Conservation (phyloP, 2,797 vertebrate genomes). For the Hephaestus fuliginosus region DNA sequence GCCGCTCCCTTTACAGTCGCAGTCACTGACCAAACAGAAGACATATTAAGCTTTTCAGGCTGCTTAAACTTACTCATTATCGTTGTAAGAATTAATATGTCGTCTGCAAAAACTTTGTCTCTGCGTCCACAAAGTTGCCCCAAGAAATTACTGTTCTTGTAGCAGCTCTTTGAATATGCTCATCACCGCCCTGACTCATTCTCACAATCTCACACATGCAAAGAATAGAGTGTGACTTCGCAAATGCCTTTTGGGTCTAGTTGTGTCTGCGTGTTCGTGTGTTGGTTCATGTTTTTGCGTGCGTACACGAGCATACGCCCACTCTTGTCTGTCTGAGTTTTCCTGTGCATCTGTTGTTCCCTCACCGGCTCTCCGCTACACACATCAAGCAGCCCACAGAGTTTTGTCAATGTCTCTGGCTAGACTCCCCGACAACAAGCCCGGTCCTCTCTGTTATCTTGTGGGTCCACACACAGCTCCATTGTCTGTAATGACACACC, state of each 20-base stretch:
- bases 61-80: constrained; percentile 15
- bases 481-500: constrained; percentile 60
- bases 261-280: constrained; percentile 28
- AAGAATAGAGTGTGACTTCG: constrained; percentile 47
- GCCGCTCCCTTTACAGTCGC: neutral
- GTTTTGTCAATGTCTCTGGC: constrained; percentile 60
- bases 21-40: constrained; percentile 20
- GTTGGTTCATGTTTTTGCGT: neutral
- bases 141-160: constrained; percentile 20
- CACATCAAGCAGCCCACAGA: constrained; percentile 59
- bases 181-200: constrained; percentile 60
- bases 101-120: constrained; percentile 29
- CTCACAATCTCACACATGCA: constrained; percentile 63
- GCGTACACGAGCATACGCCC: constrained; percentile 23
- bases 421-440: constrained; percentile 46
- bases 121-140: neutral
- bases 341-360: constrained; percentile 63
- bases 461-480: constrained; percentile 53
- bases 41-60: neutral
- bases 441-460: constrained; percentile 46
- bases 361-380: constrained; percentile 45
- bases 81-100: constrained; percentile 12
- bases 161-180: constrained; percentile 52
- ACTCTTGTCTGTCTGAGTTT: constrained; percentile 55
- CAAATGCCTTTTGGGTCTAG: constrained; percentile 38